Evolutionary conservation across 2,888 invertebrate genomes (phyloP).

Genomic region (Stenodera caucasica): DNA sequence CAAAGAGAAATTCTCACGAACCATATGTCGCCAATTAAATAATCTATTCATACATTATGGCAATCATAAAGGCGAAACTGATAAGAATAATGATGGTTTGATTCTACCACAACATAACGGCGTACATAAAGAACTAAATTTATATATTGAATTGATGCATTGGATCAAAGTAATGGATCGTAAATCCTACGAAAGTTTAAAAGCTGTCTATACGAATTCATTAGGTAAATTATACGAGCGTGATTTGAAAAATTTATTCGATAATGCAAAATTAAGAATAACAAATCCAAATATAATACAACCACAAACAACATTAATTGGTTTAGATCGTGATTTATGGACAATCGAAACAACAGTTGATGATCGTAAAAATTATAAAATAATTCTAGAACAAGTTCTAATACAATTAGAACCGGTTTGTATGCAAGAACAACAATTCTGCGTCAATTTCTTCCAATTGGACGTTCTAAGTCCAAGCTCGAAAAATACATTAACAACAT

Average conservation of each 20-base stretch:
- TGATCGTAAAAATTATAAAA: conserved; percentile 64
- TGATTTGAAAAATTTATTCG: conserved; percentile 78
- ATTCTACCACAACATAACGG: conserved; percentile 74
- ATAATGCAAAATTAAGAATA: conserved; percentile 66
- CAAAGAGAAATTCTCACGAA: conserved; percentile 77
- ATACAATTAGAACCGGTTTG: conserved; percentile 89
- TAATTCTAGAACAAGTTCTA: conserved; percentile 81
- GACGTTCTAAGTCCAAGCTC: conserved; percentile 60
- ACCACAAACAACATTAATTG: conserved; percentile 56
- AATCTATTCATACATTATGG: conserved; percentile 94
- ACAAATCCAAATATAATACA: conserved; percentile 44
- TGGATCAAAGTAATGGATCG: conserved; percentile 87
- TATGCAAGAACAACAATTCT: conserved; percentile 93
- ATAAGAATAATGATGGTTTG: conserved; percentile 60
- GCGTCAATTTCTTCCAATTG: conserved; percentile 84
- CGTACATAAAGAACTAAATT: conserved; percentile 83
- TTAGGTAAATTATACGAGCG: conserved; percentile 88
- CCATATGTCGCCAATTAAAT: conserved; percentile 87
- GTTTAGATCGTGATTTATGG: conserved; percentile 67
- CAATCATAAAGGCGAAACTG: conserved; percentile 68
- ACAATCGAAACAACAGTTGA: conserved; percentile 64
- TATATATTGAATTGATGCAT: conserved; percentile 89
- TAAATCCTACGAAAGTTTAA: conserved; percentile 77
- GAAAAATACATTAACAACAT: conserved; percentile 62
- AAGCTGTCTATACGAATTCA: conserved; percentile 80